Evolutionary conservation across 2,888 invertebrate genomes (phyloP).

Genomic region (Diarsia dahlii): DNA sequence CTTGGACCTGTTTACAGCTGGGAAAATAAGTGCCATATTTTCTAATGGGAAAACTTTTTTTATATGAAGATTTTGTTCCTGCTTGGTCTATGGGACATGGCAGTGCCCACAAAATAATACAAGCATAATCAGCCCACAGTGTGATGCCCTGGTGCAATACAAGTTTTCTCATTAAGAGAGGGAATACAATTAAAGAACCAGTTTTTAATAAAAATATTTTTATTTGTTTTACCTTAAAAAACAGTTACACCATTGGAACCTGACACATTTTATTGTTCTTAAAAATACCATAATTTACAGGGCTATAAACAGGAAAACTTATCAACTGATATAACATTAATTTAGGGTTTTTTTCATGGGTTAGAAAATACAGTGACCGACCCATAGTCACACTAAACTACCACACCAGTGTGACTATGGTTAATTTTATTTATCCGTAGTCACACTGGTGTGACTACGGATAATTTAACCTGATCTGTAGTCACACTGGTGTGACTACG

Average conservation of each 20-base stretch:
- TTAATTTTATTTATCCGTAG: no score
- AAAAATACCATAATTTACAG: slow-evolving; percentile 1
- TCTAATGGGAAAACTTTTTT: background rate
- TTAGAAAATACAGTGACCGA: background rate
- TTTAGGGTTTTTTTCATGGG: background rate
- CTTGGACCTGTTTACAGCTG: background rate
- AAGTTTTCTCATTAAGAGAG: no score
- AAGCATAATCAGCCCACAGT: no score
- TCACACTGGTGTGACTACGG: no score
- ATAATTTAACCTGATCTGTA: no score
- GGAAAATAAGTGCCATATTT: background rate
- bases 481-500: no score
- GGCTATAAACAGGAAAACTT: background rate
- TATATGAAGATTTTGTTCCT: background rate
- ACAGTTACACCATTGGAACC: background rate
- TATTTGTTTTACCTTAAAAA: slow-evolving; percentile 1
- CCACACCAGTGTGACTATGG: no score
- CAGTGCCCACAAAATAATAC: background rate
- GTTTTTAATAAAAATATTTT: background rate
- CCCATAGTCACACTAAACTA: no score
- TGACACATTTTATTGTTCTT: background rate
- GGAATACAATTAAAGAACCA: background rate
- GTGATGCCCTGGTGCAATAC: no score
- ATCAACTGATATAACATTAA: background rate
- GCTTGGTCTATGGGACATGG: background rate